Percentiles rank a stretch among this genome's conserved stretches.
Conservation (phyloP, 2,113 vertebrate genomes). For the Acanthochromis polyacanthus region DNA sequence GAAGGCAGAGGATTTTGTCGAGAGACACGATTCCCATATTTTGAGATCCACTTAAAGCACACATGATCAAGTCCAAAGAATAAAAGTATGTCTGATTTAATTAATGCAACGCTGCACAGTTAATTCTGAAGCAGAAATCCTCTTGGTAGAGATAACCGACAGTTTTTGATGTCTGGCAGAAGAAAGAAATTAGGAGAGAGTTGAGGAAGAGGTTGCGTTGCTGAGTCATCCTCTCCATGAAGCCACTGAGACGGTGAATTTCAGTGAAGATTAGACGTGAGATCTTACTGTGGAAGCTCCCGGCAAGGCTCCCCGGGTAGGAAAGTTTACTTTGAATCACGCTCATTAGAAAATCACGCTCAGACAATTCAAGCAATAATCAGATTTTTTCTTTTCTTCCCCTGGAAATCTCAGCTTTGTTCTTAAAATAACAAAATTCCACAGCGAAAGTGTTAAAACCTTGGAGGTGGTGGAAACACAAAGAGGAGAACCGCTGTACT, state of each 20-base stretch:
- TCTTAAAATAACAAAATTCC: constrained; percentile 39
- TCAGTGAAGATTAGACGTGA: constrained; percentile 48
- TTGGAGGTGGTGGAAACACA: constrained; percentile 52
- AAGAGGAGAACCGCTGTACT: constrained; percentile 37
- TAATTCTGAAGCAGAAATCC: not conserved
- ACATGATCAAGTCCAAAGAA: not conserved
- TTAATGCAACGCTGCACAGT: not conserved
- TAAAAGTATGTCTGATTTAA: not conserved
- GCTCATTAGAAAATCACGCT: constrained; percentile 52
- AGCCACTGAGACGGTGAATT: constrained; percentile 42
- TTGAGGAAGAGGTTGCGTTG: constrained; percentile 39
- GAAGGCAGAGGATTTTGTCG: constrained; percentile 28
- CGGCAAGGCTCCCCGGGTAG: constrained; percentile 37
- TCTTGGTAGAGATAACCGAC: not conserved
- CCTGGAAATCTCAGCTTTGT: constrained; percentile 42
- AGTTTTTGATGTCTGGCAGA: constrained; percentile 24
- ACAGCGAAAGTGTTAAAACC: constrained; percentile 29
- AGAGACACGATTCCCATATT: not conserved
- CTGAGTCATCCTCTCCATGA: constrained; percentile 49
- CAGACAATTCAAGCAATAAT: constrained; percentile 29
- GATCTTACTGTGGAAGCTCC: constrained; percentile 49
- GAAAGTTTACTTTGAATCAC: constrained; percentile 58
- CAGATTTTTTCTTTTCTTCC: constrained; percentile 3
- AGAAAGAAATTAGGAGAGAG: constrained; percentile 31
- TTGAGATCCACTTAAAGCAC: constrained; percentile 10